A percentile compares a stretch with the other conserved stretches of the same genome.
Conservation (phyloP, 2,113 vertebrate species). For the Ursus arctos region DNA sequence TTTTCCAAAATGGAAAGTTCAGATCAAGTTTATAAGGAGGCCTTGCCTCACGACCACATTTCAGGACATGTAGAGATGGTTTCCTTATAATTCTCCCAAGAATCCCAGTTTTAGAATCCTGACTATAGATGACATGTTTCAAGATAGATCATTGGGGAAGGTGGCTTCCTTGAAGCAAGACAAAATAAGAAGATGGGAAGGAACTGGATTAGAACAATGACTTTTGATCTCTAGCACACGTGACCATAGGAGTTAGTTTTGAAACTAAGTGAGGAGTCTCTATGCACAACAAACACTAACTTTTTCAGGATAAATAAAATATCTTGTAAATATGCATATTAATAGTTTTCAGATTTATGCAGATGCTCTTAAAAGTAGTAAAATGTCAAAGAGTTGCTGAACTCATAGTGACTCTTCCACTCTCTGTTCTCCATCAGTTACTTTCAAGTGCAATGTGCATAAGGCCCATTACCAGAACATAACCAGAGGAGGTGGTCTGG, state of each 20-base stretch:
- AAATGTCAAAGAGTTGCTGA: background rate
- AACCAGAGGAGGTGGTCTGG: background rate
- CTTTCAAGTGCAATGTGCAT: background rate
- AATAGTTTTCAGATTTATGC: background rate
- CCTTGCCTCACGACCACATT: background rate
- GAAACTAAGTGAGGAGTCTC: background rate
- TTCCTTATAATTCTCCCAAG: background rate
- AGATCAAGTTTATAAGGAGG: background rate
- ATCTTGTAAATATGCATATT: background rate
- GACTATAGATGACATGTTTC: background rate
- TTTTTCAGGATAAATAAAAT: slow-evolving; percentile 39
- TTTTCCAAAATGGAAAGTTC: slow-evolving; percentile 30
- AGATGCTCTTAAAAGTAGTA: background rate
- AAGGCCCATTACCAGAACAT: background rate
- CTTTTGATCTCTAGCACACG: background rate
- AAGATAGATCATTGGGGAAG: background rate
- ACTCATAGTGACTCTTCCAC: background rate
- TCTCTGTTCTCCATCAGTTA: background rate
- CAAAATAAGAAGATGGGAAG: background rate
- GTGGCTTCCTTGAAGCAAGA: background rate
- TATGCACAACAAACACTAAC: background rate
- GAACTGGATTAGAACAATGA: background rate
- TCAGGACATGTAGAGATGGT: background rate
- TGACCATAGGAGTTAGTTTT: background rate
- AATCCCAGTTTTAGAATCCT: background rate